Base-by-base conservation (phyloP, 2,888 invertebrate genomes). In the Hemistola chrysoprasaria region DNA sequence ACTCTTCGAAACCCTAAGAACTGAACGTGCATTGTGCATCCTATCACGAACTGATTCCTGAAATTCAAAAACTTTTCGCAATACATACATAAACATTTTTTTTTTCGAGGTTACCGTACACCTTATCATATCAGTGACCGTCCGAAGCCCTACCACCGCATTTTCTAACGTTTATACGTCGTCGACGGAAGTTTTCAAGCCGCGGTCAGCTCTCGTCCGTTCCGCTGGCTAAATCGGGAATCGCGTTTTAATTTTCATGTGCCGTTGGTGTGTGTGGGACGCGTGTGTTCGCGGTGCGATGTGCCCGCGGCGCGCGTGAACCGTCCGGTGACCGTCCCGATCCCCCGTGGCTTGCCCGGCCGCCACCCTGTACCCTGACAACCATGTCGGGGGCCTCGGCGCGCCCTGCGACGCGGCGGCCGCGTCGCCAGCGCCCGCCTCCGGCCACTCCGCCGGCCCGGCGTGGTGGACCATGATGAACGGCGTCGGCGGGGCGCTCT, bases 391-490 rank as follows among this genome's bases (percentile, higher is more conserved):
- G 87, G 87, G 84, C 82, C 80, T 91, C 90, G 92, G 91, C 90
- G 91, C 91, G 90, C 92, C 93, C 90, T 92, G 87, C 82, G 92
- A 92, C 73, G 91, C 90, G 90, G 90, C 91, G 42, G 92, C 91
- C 89, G 90, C 90, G 85, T 92, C 92, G 89, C 92, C 93, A 93
- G 93, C 93, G 92, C 93, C 93, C 92, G 93, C 93, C 91, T 92
- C 93, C 92, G 93, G 93, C 91, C 92, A 93, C 92, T 92, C 93
- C 92, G 91, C 94, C 93, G 94, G 94, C 92, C 92, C 94, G 91
- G 92, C 93, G 90, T 94, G 94, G 93, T 94, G 94, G 93, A 92
- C 92, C 90, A 94, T 94, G 93, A 94, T 94, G 94, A 94, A 94
- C 93, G 87, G 87, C 72, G 92, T 87, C 74, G 94, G 94, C 92